Evolutionary conservation across 30 jellyfish, hydroid and myxozoan species (phyloP).

Genomic region (Rhopilema esculentum): DNA sequence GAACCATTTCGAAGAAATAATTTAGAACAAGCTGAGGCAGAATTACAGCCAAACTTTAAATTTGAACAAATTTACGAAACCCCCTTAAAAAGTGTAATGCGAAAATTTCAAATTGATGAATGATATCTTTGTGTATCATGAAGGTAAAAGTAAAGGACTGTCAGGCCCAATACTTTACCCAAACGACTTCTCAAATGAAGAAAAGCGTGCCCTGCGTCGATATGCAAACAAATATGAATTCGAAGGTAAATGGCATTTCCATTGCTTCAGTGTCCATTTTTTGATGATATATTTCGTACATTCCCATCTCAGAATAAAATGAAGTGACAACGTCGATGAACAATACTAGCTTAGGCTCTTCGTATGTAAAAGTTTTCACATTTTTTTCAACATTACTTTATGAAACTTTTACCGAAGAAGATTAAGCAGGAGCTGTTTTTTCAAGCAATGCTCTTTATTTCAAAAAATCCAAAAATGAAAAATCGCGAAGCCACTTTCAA

Average conservation of each 20-base stretch:
- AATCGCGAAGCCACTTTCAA: conserved; percentile 4
- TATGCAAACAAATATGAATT: conserved; percentile 21
- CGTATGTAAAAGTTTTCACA: neutral
- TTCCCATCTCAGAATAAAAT: neutral
- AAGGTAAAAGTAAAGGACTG: neutral
- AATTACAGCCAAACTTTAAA: neutral
- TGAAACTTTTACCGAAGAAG: neutral
- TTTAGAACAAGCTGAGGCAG: neutral
- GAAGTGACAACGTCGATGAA: neutral
- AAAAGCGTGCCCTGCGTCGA: conserved; percentile 12
- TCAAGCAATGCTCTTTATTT: conserved; percentile 1
- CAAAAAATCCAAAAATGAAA: neutral
- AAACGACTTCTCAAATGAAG: neutral
- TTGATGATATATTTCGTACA: neutral
- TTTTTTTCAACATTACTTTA: neutral
- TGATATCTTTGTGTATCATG: neutral
- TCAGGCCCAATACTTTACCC: conserved; percentile 2
- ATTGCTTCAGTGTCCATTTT: neutral
- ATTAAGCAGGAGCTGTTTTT: neutral
- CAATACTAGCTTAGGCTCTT: neutral
- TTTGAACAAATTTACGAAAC: neutral
- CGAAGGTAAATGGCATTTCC: conserved; percentile 12
- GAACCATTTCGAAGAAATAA: neutral
- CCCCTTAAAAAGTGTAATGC: neutral
- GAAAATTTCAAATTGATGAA: conserved; percentile 12